Percentiles rank a stretch among this genome's conserved stretches.
phyloP scores from a whole-genome alignment of 2,888 invertebrate species.

The Furcula furcula region DNA sequence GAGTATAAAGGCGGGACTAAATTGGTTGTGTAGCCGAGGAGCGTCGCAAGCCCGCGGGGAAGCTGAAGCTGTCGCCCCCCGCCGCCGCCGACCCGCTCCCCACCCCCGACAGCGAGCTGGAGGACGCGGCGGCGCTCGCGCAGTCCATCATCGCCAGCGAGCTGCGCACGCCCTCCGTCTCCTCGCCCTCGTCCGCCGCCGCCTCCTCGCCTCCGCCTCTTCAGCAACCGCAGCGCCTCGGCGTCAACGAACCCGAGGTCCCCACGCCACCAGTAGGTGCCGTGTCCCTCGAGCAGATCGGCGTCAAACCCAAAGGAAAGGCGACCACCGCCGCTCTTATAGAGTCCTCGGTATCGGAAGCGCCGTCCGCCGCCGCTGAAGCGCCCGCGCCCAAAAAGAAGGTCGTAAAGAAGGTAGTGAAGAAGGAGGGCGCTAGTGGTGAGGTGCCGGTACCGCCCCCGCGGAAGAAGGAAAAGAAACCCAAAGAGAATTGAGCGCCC shows the following conservation, averaged over 20 bases:
- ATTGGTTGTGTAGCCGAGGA: slow-evolving; percentile 80
- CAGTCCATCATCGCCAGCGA: slow-evolving; percentile 75
- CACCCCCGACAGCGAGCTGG: slow-evolving; percentile 76
- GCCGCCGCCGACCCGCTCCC: slow-evolving; percentile 62
- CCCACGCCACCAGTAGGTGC: slow-evolving; percentile 77
- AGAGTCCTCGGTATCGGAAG: slow-evolving; percentile 60
- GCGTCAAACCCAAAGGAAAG: slow-evolving; percentile 62
- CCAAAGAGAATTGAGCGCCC: slow-evolving; percentile 74
- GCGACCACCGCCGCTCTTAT: slow-evolving; percentile 63
- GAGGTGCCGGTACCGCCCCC: slow-evolving; percentile 78
- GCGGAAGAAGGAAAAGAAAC: slow-evolving; percentile 80
- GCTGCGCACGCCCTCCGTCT: slow-evolving; percentile 56
- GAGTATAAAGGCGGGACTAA: slow-evolving; percentile 73
- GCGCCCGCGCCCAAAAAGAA: slow-evolving; percentile 58
- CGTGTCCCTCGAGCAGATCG: slow-evolving; percentile 77
- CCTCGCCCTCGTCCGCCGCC: slow-evolving; percentile 49
- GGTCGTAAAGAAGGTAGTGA: slow-evolving; percentile 73
- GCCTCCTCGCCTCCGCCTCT: slow-evolving; percentile 33
- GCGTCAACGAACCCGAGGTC: slow-evolving; percentile 59
- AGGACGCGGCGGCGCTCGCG: slow-evolving; percentile 74
- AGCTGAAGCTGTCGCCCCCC: slow-evolving; percentile 68
- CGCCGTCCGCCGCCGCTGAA: slow-evolving; percentile 12
- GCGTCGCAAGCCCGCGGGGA: slow-evolving; percentile 72
- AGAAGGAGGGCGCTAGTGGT: slow-evolving; percentile 65
- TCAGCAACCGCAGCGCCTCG: slow-evolving; percentile 34